Conservation (phyloP, 2,113 vertebrate species). For the rat (Rattus norvegicus) region DNA sequence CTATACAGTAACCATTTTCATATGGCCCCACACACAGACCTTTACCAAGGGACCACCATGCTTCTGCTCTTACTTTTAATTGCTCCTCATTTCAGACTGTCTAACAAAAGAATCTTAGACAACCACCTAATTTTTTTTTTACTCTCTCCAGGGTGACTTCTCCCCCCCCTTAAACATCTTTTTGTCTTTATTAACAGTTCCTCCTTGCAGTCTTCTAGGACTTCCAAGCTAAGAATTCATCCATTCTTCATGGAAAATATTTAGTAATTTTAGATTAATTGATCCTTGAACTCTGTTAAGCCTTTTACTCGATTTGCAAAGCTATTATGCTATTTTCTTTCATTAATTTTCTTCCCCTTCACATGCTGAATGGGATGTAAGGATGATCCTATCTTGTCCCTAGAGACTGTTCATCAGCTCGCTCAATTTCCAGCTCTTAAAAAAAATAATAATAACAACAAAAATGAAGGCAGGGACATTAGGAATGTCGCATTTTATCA, state of each 20-base stretch:
- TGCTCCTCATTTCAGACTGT: conserved; percentile 23
- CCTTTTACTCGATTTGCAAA: conserved; percentile 88
- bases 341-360: conserved; percentile 89
- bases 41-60: conserved; percentile 41
- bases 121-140: conserved; percentile 41
- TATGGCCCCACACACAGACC: conserved; percentile 16
- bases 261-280: conserved; percentile 81
- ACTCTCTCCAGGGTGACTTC: conserved; percentile 54
- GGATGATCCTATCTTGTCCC: conserved; percentile 86
- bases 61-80: background rate
- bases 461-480: conserved; percentile 17
- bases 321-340: conserved; percentile 94
- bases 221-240: conserved; percentile 47
- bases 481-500: conserved; percentile 68
- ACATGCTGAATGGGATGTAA: conserved; percentile 90
- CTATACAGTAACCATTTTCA: conserved; percentile 80
- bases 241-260: conserved; percentile 61
- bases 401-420: conserved; percentile 92
- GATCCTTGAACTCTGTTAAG: conserved; percentile 87
- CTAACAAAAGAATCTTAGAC: conserved; percentile 44
- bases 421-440: conserved; percentile 93
- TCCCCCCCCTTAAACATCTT: conserved; percentile 50
- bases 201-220: conserved; percentile 35
- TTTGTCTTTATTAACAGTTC: conserved; percentile 46
- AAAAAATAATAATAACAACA: conserved; percentile 12